These are phyloP conservation scores for Palaemon carinicauda DNA, from an alignment of 1,140 invertebrate genomes.

Conservation along the genomic window DNA sequence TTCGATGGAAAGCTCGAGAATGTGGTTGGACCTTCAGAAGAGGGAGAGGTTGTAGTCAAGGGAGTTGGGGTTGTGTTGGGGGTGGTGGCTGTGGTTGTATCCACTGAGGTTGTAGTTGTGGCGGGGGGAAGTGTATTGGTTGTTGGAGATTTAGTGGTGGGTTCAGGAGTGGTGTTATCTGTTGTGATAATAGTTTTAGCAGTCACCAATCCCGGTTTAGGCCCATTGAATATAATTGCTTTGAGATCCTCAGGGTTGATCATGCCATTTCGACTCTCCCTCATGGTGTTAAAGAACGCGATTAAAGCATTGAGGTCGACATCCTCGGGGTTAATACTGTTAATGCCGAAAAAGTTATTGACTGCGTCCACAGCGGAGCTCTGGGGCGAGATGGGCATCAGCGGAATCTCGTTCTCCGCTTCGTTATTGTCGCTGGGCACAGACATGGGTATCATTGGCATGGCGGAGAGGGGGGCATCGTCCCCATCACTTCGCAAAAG, in stretches of 20 bases:
- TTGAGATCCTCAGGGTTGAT: background rate
- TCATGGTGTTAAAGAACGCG: conserved; percentile 21
- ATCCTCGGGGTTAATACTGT: conserved; percentile 41
- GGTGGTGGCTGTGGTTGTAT: background rate
- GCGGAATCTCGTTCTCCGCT: background rate
- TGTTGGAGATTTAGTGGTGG: background rate
- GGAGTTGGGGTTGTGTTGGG: background rate
- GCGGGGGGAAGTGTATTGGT: background rate
- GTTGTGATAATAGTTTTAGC: background rate
- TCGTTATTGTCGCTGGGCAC: background rate
- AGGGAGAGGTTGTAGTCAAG: conserved; percentile 10
- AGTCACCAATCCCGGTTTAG: background rate
- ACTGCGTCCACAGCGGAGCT: background rate
- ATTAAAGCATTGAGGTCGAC: conserved; percentile 23
- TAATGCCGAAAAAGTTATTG: conserved; percentile 23
- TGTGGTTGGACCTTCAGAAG: background rate
- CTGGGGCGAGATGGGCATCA: background rate
- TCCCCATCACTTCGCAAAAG: background rate
- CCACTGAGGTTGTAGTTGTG: background rate
- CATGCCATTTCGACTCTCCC: background rate
- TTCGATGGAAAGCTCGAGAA: background rate
- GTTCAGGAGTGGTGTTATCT: background rate
- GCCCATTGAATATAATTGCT: background rate
- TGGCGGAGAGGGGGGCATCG: background rate
- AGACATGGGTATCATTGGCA: background rate